Base-by-base conservation (phyloP, 2,888 invertebrate species). In the Priocnemis perturbator region DNA sequence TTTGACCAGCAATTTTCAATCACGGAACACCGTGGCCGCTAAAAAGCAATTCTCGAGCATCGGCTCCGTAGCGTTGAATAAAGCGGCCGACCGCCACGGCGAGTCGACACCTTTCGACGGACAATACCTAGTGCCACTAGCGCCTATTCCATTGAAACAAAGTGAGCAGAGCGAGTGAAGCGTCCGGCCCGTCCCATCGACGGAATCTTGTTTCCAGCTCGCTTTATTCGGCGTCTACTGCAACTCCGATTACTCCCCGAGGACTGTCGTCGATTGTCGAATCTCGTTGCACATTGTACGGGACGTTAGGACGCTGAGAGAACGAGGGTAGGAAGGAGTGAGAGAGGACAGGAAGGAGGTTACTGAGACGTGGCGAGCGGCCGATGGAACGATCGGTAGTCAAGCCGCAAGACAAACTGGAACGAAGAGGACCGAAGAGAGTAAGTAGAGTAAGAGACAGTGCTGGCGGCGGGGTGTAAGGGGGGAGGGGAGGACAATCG, bases 211-310 rank as follows among this genome's bases (percentile, higher is more conserved):
- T 17, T 37, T 23, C 60, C 19, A 1, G 56, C 19, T 64, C 37
- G 56, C 65, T 65, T 65, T 69, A 69, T 64, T 65, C 47, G 21
- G 48, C 48, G 65, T 60, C 50, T 50, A 44, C 26, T 59, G 47
- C 23, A 48, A 62, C 19, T 59, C 19, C 68, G 60, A 69, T 60
- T 64, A 64, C 47, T 59, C 61, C 58, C 61, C 37, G 47, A 66
- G 59, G 59, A 30, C 66, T 53, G 30, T 17, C 50, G 55, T 52
- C 62, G 62, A 62, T 66, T 67, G 66, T 67, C 58, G 69, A 66
- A 66, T 58, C 59, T 69, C 62, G 59, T 66, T 69, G 66, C 69
- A 53, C 66, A 63, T 63, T 69, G 62, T 62, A 59, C 59, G 23
- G 59, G 59, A 45, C 59, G 53, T 3, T 9, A 9, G 17, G 17